Percentiles rank a stretch among this genome's conserved stretches.
These are phyloP conservation scores for Empidonax traillii DNA, from an alignment of 2,113 vertebrate species.

Conservation along the genomic window DNA sequence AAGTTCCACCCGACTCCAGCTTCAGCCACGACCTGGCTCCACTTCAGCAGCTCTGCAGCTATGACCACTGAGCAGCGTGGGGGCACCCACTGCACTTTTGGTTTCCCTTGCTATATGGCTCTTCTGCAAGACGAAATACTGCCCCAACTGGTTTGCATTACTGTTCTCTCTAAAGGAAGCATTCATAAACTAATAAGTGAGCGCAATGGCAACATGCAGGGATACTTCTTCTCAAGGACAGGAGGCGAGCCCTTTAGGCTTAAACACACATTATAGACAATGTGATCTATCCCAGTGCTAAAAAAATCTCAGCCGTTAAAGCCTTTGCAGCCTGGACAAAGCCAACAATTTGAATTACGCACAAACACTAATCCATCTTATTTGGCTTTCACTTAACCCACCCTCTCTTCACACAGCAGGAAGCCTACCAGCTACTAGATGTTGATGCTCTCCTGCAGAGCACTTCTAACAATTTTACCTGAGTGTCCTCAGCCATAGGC, in stretches of 20 bases:
- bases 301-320: neutral
- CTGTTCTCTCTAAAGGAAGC: neutral
- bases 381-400: neutral
- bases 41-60: neutral
- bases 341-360: neutral
- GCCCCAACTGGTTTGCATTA: neutral
- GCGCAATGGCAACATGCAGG: accelerated
- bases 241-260: neutral
- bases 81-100: neutral
- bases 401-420: neutral
- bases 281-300: neutral
- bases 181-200: neutral
- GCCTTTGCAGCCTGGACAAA: neutral
- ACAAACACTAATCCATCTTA: neutral
- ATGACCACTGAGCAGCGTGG: neutral
- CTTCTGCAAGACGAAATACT: neutral
- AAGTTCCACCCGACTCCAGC: neutral
- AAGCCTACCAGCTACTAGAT: neutral
- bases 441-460: neutral
- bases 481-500: neutral
- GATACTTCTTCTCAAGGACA: neutral
- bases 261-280: neutral
- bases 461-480: neutral
- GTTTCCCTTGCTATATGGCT: neutral
- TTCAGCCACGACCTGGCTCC: neutral